Evolutionary conservation across 2,888 invertebrate species (phyloP).

Genomic region (Digitonthophagus gazella): DNA sequence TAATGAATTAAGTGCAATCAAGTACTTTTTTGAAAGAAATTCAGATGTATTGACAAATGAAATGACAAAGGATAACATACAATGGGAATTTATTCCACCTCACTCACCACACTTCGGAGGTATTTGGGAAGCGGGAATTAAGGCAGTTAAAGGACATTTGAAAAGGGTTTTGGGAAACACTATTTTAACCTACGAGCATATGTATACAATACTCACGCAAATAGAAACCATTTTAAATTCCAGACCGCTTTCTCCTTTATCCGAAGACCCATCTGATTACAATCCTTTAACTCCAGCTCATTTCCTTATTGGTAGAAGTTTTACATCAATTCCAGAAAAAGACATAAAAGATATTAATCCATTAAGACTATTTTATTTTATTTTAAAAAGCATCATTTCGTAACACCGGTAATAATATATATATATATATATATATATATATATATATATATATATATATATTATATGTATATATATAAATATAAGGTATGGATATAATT

Average conservation of each 20-base stretch:
- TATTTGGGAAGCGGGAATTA: slow-evolving; percentile 43
- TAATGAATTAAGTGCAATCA: slow-evolving; percentile 29
- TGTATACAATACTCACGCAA: slow-evolving; percentile 40
- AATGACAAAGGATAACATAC: too few relatives aligned
- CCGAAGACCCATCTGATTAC: background rate
- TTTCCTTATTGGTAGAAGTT: slow-evolving; percentile 1
- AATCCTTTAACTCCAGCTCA: slow-evolving; percentile 4
- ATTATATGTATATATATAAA: slow-evolving; percentile 18
- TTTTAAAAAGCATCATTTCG: slow-evolving; percentile 16
- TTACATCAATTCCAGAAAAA: background rate
- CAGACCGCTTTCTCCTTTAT: slow-evolving; percentile 36
- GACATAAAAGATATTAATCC: background rate
- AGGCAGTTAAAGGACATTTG: slow-evolving; percentile 40
- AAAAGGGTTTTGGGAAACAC: slow-evolving; percentile 34
- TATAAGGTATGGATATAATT: slow-evolving; percentile 7
- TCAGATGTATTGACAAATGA: too few relatives aligned
- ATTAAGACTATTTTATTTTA: slow-evolving; percentile 7
- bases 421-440: slow-evolving; percentile 13
- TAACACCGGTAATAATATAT: slow-evolving; percentile 22
- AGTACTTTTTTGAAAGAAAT: too few relatives aligned
- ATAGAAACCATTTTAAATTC: slow-evolving; percentile 43
- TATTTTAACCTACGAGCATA: slow-evolving; percentile 39
- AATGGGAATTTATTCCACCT: slow-evolving; percentile 43
- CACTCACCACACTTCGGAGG: slow-evolving; percentile 41
- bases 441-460: slow-evolving; percentile 17